These are phyloP conservation scores for Anoplopoma fimbria DNA, from an alignment of 2,113 vertebrate genomes.

Conservation along the genomic window DNA sequence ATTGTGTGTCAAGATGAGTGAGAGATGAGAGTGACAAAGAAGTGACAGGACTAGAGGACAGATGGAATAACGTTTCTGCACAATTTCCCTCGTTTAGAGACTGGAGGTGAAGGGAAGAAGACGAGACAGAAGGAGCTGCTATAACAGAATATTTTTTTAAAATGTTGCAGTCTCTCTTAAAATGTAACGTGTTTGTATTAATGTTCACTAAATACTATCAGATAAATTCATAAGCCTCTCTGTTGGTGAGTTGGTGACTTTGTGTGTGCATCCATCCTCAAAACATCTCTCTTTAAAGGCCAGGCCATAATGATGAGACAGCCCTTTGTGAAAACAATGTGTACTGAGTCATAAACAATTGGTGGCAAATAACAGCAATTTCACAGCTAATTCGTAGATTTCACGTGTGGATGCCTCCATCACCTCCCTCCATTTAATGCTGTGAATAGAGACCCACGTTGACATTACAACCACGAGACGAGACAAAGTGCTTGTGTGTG, in stretches of 20 bases:
- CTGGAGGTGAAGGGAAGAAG: slow-evolving; percentile 28
- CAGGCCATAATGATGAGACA: slow-evolving; percentile 61
- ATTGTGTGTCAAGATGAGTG: slow-evolving; percentile 57
- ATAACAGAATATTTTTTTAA: neutral
- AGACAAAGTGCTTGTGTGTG: slow-evolving; percentile 1
- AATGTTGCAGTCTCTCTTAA: slow-evolving; percentile 15
- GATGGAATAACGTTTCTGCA: slow-evolving; percentile 77
- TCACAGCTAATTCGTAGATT: slow-evolving; percentile 84
- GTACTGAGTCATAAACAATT: slow-evolving; percentile 82
- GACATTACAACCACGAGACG: slow-evolving; percentile 45
- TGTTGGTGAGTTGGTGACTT: neutral
- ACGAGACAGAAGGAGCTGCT: neutral
- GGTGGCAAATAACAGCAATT: slow-evolving; percentile 84
- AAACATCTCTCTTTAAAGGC: slow-evolving; percentile 57
- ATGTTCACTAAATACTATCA: neutral
- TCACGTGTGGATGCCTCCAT: slow-evolving; percentile 78
- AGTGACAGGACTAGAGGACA: slow-evolving; percentile 50
- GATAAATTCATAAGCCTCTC: slow-evolving; percentile 1
- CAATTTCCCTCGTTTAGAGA: slow-evolving; percentile 75
- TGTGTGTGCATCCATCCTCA: slow-evolving; percentile 53
- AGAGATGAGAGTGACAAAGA: slow-evolving; percentile 63
- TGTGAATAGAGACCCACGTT: slow-evolving; percentile 63
- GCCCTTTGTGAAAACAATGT: slow-evolving; percentile 59
- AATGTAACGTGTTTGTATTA: neutral
- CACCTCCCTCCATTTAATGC: slow-evolving; percentile 73